Base-by-base conservation (phyloP, 2,888 invertebrate genomes). In the Dicranocentrus wangi region DNA sequence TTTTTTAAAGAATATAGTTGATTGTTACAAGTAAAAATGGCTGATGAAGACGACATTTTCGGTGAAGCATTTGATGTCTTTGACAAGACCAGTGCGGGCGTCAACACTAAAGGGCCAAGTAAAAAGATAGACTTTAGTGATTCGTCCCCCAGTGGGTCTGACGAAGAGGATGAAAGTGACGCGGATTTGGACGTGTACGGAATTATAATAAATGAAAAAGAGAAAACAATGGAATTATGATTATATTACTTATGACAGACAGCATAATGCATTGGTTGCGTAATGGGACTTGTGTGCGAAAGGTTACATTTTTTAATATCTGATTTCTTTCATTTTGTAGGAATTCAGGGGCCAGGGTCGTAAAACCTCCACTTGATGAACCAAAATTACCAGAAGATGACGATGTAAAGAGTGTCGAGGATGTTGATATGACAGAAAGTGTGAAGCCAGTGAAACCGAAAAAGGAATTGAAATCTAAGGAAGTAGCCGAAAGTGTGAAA, bases 61-160 rank as follows among this genome's bases (percentile, higher is more conserved):
- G 82, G 75, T 0, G 82, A 79, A 23, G 83, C 82, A 2, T 83
- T 83, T 27, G 82, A 76, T 17, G 82, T 83, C 0, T 83, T 83
- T 25, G 83, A 83, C 2, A 76, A 82, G 27, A 58, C 71, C 1
- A 79, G 66, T 65, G 70, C 47, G 17, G 78, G 78, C 2, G 70
- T 69, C 0, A 17, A 21, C 7, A 43, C 15, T 5, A 65, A 32
- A 21, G n/a, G n/a, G n/a, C n/a, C n/a, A n/a, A n/a, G n/a, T n/a
- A 76, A 69, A 15, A 61, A 69, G 27, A 61, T 32, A 0, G 76
- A 69, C 17, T 68, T 61, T 15, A 76, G 76, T 61, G 76, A 76
- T 61, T 61, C 61, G 25, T 32, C 60, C 42, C n/a, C n/a, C n/a
- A n/a, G n/a, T n/a, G n/a, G n/a, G n/a, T n/a, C n/a, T n/a, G 75